Evolutionary conservation across 2,113 vertebrate species (phyloP).

Genomic region (Polypterus senegalus): DNA sequence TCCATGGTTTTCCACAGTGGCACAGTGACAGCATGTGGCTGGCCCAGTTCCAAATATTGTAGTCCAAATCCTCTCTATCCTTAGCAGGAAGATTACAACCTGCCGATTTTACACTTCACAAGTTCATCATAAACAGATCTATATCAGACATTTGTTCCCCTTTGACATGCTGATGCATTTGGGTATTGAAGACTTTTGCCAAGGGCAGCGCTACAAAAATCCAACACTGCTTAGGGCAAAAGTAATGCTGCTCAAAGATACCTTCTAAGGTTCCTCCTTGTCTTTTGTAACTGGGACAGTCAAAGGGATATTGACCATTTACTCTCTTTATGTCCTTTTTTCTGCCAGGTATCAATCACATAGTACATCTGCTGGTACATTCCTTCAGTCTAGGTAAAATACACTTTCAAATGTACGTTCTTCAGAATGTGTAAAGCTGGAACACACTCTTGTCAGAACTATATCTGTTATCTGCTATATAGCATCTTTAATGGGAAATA

Average conservation of each 20-base stretch:
- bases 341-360: no score
- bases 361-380: no score
- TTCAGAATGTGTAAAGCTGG: no score
- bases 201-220: background rate
- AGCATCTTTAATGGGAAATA: no score
- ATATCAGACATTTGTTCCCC: conserved; percentile 31
- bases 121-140: conserved; percentile 38
- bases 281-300: background rate
- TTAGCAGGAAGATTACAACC: conserved; percentile 40
- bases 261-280: background rate
- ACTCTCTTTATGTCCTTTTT: no score
- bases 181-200: background rate
- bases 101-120: conserved; percentile 42
- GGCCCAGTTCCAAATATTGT: conserved; percentile 42
- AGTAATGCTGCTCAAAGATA: background rate
- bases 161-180: conserved; percentile 11
- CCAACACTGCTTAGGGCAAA: background rate
- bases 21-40: conserved; percentile 27
- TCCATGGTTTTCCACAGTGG: conserved; percentile 41
- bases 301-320: no score
- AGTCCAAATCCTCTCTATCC: conserved; percentile 32
- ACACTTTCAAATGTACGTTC: no score
- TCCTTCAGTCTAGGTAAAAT: no score
- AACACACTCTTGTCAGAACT: no score
- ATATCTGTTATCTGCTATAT: no score